Base-by-base conservation (phyloP, 1,140 invertebrate genomes). In the Cyclina sinensis region DNA sequence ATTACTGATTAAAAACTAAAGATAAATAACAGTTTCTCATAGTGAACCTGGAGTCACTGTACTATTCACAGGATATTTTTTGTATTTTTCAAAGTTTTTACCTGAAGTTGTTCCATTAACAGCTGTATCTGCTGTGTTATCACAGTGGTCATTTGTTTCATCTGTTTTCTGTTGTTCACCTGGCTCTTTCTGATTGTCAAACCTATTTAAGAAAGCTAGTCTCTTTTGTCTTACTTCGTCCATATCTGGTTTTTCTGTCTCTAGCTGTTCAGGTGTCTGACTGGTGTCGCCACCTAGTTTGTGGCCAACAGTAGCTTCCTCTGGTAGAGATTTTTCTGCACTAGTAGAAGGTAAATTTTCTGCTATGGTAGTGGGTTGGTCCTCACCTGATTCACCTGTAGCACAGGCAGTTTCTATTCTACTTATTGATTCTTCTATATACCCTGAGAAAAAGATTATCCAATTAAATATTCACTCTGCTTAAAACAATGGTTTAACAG, bases 221-320 rank as follows among this genome's bases (percentile, higher is more conserved):
- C 94, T 91, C 81, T 93, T 94, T 85, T 89, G 87, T 76, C 94
- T 88, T 11, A 94, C 51, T 86, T 94, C 93, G 83, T 94, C 92
- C 30, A 79, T 65, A 65, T 91, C 89, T 18, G 89, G 86, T 51
- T 83, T 59, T 74, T 43, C n/a, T 0, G 11, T n/a, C 51, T 74
- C 76, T 65, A 39, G 32, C 46, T 35, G 7, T 9, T 51, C 39
- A 59, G 35, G 43, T 48, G 54, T 68, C 18, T 43, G 30, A 12
- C 39, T 59, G 27, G 27, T 35, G 39, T 62, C 18, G 39, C 59
- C 65, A 68, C 68, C 84, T 62, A 82, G 39, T 5, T 32, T 30
- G 65, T 82, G 18, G 18, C 62, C 59, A 68, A 46, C 12, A 18
- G 43, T 51, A n/a, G 21, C 30, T 43, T 46, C 39, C 73, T 16